Conservation (phyloP, 2,113 vertebrate genomes). For the Mobula birostris region DNA sequence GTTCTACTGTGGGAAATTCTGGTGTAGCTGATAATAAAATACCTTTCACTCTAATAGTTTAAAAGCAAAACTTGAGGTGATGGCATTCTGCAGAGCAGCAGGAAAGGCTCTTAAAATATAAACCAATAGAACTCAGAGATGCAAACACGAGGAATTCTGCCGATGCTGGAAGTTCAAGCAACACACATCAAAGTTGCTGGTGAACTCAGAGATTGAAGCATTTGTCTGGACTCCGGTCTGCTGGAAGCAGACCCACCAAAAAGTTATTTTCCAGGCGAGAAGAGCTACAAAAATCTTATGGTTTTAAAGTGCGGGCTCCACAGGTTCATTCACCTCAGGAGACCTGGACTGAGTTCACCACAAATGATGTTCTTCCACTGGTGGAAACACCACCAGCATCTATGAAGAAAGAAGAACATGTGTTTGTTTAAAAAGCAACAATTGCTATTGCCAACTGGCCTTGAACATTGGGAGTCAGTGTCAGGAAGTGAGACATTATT, state of each 20-base stretch:
- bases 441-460: background rate
- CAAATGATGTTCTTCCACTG: background rate
- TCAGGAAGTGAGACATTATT: background rate
- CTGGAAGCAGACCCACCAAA: background rate
- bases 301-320: background rate
- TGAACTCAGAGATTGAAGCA: background rate
- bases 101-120: background rate
- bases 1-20: background rate
- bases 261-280: background rate
- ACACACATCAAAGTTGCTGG: too few species aligned
- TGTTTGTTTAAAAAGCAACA: background rate
- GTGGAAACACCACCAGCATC: background rate
- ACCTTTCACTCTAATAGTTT: background rate
- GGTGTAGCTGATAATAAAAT: background rate
- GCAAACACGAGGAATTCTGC: too few species aligned
- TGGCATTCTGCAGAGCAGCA: background rate
- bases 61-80: background rate
- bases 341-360: background rate
- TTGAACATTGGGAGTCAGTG: background rate
- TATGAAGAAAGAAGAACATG: background rate
- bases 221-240: background rate
- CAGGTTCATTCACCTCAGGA: background rate
- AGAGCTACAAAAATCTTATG: background rate
- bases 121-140: background rate
- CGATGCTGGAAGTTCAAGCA: too few species aligned